Evolutionary conservation across 2,113 vertebrate species (phyloP), one percentile per base, ranked within the genome.

Genomic region (Centropristis striata): DNA sequence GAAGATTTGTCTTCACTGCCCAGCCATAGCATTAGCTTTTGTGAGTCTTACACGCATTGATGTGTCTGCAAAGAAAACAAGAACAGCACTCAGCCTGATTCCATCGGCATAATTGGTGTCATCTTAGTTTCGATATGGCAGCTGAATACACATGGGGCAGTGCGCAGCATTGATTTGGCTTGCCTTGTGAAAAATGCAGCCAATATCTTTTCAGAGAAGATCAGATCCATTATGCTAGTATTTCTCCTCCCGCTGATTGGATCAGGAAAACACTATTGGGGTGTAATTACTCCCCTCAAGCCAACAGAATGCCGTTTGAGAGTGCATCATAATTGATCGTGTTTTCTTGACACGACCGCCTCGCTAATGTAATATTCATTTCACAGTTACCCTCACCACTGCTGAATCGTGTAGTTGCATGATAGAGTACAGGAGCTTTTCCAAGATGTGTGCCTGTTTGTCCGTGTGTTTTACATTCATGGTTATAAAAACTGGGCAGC

Each of bases 31-130:
- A 49, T 81, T 72, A 21, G 57, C 44, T 66, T 70, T 75, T 59
- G 47, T 75, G 60, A 75, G 13, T 66, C 46, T 84, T 57, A 28
- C 61, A 25, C 65, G 59, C 58, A 59, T 70, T 66, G 46, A 80
- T 69, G 71, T 27, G 3, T 63, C 71, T 66, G 73, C 42, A 65
- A 76, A 47, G 63, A 88, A 32, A 70, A 67, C 71, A 21, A 21
- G n/a, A 64, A 53, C 41, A 60, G 60, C 46, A 36, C 67, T 78
- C 64, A 23, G 60, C 20, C 21, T 59, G 75, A 80, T 80, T 82
- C 41, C 39, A 78, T 63, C 83, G 71, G 64, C 53, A 65, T 84
- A 84, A 92, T 89, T 81, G 85, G 72, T 87, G 77, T 85, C 59
- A 67, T 78, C 76, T 79, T 32, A 44, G 71, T 78, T 77, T 75